These are phyloP conservation scores for Psammodynastes pulverulentus DNA, from an alignment of 2,113 vertebrate genomes.

Conservation along the genomic window DNA sequence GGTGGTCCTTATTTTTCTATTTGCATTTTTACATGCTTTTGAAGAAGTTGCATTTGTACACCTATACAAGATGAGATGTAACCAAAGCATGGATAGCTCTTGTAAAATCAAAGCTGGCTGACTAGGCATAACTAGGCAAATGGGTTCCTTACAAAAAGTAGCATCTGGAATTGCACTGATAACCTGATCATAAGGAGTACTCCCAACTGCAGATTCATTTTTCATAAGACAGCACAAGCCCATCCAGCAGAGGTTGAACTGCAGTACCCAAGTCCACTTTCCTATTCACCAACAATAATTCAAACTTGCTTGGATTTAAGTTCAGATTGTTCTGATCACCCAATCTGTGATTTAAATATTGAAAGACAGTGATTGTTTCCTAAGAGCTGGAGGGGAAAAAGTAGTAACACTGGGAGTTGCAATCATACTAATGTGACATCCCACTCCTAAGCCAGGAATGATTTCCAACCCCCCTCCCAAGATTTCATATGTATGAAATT, in stretches of 20 bases:
- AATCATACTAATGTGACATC: no score
- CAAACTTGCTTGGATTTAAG: no score
- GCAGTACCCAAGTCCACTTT: background rate
- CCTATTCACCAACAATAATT: background rate
- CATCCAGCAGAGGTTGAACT: background rate
- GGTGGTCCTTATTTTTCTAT: no score
- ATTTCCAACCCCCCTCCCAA: no score
- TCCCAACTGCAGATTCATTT: background rate
- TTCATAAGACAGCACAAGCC: background rate
- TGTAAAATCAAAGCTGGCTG: background rate
- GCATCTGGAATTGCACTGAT: background rate
- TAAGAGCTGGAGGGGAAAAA: no score
- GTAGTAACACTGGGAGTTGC: no score
- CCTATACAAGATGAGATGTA: background rate
- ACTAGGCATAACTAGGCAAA: background rate
- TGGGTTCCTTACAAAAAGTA: background rate
- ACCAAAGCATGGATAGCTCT: background rate
- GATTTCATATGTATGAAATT: no score
- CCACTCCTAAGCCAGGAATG: no score
- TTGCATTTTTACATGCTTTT: no score
- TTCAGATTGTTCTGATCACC: no score
- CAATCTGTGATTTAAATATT: no score
- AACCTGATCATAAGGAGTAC: background rate
- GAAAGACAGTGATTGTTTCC: no score
- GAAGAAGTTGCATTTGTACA: background rate